Conservation (phyloP, 1,140 invertebrate genomes). For the Planococcus citri region DNA sequence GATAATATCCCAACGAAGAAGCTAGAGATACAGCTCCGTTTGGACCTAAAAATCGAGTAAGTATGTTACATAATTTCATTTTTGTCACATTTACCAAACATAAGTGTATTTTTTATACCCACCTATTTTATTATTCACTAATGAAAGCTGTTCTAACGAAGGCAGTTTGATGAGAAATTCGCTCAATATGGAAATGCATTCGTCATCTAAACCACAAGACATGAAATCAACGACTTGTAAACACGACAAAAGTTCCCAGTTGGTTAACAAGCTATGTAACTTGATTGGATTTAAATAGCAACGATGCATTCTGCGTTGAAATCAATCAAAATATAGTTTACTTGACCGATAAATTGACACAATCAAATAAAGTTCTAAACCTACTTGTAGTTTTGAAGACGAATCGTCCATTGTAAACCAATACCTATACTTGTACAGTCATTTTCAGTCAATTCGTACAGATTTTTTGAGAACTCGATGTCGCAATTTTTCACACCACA, state of each 20-base stretch:
- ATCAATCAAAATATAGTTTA: not conserved
- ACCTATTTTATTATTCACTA: conserved; percentile 10
- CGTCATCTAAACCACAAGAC: not conserved
- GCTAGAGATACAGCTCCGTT: not conserved
- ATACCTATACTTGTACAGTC: not conserved
- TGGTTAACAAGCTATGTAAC: not conserved
- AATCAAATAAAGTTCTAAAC: not conserved
- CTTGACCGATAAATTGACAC: not conserved
- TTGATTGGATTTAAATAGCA: not conserved
- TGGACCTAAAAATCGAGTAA: not conserved
- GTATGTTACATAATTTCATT: too few relatives aligned
- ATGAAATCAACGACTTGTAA: not conserved
- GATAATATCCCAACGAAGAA: not conserved
- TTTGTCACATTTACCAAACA: too few relatives aligned
- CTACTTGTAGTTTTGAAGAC: not conserved
- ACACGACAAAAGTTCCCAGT: not conserved
- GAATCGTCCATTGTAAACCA: not conserved
- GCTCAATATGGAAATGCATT: not conserved
- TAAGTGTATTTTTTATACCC: too few relatives aligned
- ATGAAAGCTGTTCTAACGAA: not conserved
- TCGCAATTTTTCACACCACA: not conserved
- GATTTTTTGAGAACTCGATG: not conserved
- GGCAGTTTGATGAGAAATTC: not conserved
- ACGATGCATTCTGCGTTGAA: not conserved
- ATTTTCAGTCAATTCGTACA: not conserved